These are phyloP conservation scores for Synanthedon formicaeformis DNA, from an alignment of 2,888 invertebrate genomes.

Conservation along the genomic window DNA sequence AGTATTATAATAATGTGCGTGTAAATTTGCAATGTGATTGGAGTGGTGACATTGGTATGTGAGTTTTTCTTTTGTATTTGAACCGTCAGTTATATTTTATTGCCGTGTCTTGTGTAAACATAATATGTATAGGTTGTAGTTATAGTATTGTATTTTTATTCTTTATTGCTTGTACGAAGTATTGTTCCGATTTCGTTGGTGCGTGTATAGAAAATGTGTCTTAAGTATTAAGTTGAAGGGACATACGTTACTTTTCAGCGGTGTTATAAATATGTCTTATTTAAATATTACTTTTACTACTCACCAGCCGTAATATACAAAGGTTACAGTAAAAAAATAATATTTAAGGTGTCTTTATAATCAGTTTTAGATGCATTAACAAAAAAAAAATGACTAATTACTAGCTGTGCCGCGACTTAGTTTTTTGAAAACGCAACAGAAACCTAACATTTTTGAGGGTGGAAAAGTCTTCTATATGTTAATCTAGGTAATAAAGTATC, in stretches of 20 bases:
- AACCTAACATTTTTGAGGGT: too few relatives aligned
- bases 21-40: conserved; percentile 40
- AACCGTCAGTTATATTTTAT: conserved; percentile 45
- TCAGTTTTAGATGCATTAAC: too few relatives aligned
- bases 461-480: too few relatives aligned
- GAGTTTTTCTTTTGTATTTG: conserved; percentile 61
- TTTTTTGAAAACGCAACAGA: too few relatives aligned
- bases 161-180: conserved; percentile 53
- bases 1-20: conserved; percentile 48
- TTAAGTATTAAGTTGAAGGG: not conserved
- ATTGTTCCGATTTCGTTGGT: conserved; percentile 37
- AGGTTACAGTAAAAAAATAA: too few relatives aligned
- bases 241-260: not conserved
- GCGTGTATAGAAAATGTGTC: conserved; percentile 11
- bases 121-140: conserved; percentile 52
- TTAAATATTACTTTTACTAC: too few relatives aligned
- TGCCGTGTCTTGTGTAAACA: conserved; percentile 66
- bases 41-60: conserved; percentile 40
- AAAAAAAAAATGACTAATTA: too few relatives aligned
- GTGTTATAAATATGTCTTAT: too few relatives aligned
- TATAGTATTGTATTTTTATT: conserved; percentile 54
- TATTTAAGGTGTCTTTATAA: too few relatives aligned
- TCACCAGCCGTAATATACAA: too few relatives aligned
- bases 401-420: too few relatives aligned
- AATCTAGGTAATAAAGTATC: too few relatives aligned